These are phyloP conservation scores for Oncorhynchus gorbuscha DNA, from an alignment of 2,113 vertebrate genomes.

Conservation along the genomic window DNA sequence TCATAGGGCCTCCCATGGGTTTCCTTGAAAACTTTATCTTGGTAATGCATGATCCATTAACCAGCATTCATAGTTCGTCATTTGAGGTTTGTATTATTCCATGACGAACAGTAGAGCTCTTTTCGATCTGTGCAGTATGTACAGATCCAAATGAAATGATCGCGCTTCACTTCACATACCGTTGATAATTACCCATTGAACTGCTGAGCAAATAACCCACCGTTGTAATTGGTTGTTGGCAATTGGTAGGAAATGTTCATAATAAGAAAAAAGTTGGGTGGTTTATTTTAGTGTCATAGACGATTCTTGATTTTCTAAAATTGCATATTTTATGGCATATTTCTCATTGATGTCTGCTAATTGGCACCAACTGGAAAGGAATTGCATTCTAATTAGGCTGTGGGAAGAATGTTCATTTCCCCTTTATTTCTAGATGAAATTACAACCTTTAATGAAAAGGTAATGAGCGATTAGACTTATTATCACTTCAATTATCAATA, in stretches of 20 bases:
- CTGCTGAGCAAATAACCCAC: constrained; percentile 55
- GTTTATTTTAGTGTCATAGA: no score
- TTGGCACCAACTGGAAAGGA: constrained; percentile 61
- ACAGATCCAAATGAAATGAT: no score
- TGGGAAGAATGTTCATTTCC: constrained; percentile 41
- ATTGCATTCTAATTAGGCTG: constrained; percentile 55
- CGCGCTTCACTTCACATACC: no score
- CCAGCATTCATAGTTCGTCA: no score
- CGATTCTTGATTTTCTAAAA: constrained; percentile 55
- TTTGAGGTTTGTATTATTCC: no score
- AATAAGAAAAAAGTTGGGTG: constrained; percentile 58
- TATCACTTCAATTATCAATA: neutral
- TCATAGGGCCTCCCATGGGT: no score
- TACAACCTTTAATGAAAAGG: neutral
- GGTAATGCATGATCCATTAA: no score
- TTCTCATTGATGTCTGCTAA: constrained; percentile 57
- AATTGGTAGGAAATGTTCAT: constrained; percentile 50
- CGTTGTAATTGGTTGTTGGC: constrained; percentile 54
- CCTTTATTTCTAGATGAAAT: constrained; percentile 34
- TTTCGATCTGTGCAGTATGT: no score
- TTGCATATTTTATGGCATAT: constrained; percentile 55
- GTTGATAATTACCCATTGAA: neutral
- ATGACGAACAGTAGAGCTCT: no score
- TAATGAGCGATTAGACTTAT: neutral
- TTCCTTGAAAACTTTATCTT: no score